Evolutionary conservation across 2,888 invertebrate species (phyloP).

Genomic region (Epinotia demarniana): DNA sequence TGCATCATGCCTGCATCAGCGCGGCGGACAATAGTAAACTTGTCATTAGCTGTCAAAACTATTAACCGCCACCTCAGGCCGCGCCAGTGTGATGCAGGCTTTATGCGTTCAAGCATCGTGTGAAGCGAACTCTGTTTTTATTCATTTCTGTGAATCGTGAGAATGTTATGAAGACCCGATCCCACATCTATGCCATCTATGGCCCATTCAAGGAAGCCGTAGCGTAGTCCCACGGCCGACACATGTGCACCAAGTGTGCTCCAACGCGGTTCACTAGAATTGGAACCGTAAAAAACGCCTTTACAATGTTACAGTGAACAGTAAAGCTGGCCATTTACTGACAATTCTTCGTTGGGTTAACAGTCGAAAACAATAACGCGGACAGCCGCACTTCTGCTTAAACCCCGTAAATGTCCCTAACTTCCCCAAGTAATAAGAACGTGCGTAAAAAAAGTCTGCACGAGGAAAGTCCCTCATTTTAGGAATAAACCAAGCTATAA

Average conservation of each 20-base stretch:
- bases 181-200: constrained; percentile 61
- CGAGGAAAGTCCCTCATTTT: neutral
- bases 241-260: constrained; percentile 42
- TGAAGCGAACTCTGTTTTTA: constrained; percentile 53
- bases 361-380: neutral
- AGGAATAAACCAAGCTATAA: neutral
- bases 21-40: no score
- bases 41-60: no score
- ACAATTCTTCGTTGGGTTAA: neutral
- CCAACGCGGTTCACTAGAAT: constrained; percentile 35
- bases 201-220: constrained; percentile 72
- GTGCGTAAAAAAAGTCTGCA: neutral
- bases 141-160: constrained; percentile 71
- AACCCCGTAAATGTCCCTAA: neutral
- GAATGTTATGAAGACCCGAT: constrained; percentile 68
- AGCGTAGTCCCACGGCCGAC: constrained; percentile 66
- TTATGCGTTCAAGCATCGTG: constrained; percentile 24
- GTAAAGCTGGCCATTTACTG: constrained; percentile 31
- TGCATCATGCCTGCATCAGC: no score
- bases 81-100: no score
- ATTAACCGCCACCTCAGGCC: no score
- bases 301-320: constrained; percentile 17
- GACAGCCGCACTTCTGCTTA: neutral
- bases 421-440: neutral
- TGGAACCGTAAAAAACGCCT: constrained; percentile 28